These are phyloP conservation scores for Tinamus major DNA, from an alignment of 2,797 vertebrate species.

Conservation along the genomic window DNA sequence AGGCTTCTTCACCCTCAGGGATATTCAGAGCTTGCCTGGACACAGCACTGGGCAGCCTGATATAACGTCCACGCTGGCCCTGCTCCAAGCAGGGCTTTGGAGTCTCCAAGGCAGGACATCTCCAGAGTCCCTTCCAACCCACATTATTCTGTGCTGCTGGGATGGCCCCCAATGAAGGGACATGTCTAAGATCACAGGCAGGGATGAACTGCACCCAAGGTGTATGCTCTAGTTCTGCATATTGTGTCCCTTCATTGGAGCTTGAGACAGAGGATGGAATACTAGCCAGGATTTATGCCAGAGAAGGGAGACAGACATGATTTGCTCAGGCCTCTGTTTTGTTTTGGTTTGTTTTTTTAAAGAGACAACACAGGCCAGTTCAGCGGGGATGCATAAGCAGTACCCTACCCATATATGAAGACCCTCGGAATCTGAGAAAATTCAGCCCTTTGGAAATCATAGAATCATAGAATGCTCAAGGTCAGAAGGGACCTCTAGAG, in stretches of 20 bases:
- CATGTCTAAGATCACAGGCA: background rate
- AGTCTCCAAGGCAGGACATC: background rate
- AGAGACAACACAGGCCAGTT: background rate
- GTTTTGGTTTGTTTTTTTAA: background rate
- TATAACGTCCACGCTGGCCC: background rate
- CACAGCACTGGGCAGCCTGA: background rate
- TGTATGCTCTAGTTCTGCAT: background rate
- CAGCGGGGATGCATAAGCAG: background rate
- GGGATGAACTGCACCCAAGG: background rate
- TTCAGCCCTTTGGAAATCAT: background rate
- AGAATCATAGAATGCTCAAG: too few species aligned
- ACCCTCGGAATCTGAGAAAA: background rate
- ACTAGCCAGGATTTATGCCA: background rate
- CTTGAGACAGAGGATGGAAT: background rate
- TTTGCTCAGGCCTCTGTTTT: background rate
- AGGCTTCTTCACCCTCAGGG: background rate
- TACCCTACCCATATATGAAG: fast-evolving
- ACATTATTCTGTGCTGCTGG: background rate
- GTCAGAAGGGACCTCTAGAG: too few species aligned
- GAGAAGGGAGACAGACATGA: background rate
- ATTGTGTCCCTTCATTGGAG: too few species aligned
- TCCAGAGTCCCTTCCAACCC: background rate
- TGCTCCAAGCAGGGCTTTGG: background rate
- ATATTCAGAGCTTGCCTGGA: background rate
- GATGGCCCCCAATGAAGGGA: background rate